Conservation (phyloP, 2,888 invertebrate species). For the Cistogaster globosa region DNA sequence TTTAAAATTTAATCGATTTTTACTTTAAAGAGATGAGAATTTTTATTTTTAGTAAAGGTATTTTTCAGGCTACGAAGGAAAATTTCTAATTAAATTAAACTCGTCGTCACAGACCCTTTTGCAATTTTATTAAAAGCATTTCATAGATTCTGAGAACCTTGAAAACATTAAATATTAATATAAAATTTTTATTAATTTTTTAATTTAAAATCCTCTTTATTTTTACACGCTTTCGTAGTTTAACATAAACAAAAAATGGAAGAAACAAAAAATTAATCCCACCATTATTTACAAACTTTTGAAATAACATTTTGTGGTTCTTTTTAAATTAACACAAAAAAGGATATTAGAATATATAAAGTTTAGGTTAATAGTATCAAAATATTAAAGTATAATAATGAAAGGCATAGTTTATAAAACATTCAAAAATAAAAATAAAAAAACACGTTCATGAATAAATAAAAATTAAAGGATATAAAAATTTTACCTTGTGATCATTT, state of each 20-base stretch:
- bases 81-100: too few relatives aligned
- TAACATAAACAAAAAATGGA: slow-evolving; percentile 11
- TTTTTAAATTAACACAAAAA: slow-evolving; percentile 41
- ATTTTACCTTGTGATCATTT: slow-evolving; percentile 81
- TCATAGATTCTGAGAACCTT: too few relatives aligned
- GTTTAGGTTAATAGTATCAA: slow-evolving; percentile 5
- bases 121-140: too few relatives aligned
- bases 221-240: neutral
- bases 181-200: too few relatives aligned
- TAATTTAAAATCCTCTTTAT: neutral
- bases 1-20: too few relatives aligned
- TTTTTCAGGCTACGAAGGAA: too few relatives aligned
- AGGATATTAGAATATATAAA: slow-evolving; percentile 9
- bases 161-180: too few relatives aligned
- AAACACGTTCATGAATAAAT: neutral
- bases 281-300: slow-evolving; percentile 82
- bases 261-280: slow-evolving; percentile 78
- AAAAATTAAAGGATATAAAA: slow-evolving; percentile 41
- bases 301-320: slow-evolving; percentile 60
- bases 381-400: too few relatives aligned
- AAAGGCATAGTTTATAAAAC: neutral
- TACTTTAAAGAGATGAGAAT: too few relatives aligned
- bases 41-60: too few relatives aligned
- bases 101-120: too few relatives aligned
- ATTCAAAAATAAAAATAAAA: neutral